Evolutionary conservation across 1,140 invertebrate genomes (phyloP).

Genomic region (Daktulosphaira vitifoliae): DNA sequence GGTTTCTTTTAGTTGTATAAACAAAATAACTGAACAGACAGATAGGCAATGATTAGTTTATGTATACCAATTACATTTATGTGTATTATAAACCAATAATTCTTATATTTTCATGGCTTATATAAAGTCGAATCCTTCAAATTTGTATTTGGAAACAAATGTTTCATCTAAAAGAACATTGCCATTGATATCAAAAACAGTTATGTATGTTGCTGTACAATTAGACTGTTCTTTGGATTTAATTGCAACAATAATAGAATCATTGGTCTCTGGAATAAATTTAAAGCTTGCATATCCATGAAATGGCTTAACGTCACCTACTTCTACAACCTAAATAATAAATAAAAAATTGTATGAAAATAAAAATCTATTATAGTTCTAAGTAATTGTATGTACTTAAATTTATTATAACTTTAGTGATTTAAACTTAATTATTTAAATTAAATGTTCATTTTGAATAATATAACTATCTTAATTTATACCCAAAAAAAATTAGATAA

Average conservation of each 20-base stretch:
- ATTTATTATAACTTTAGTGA: too few species aligned
- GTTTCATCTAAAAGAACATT: constrained; percentile 73
- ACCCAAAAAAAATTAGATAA: too few species aligned
- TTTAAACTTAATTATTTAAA: too few species aligned
- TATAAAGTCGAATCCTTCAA: constrained; percentile 96
- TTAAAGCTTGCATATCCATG: constrained; percentile 97
- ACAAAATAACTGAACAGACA: too few species aligned
- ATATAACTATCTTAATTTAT: too few species aligned
- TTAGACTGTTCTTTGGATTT: constrained; percentile 90
- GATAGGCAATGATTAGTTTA: too few species aligned
- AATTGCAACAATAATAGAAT: constrained; percentile 81
- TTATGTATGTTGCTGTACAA: constrained; percentile 82
- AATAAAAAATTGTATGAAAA: not conserved
- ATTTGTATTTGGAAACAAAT: constrained; percentile 80
- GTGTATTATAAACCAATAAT: too few species aligned
- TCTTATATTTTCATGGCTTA: constrained; percentile 48
- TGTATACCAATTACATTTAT: too few species aligned
- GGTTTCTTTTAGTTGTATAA: too few species aligned
- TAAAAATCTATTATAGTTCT: not conserved
- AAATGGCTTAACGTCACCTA: constrained; percentile 61
- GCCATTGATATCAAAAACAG: constrained; percentile 76
- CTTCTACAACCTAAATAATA: constrained; percentile 48
- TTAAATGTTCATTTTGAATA: too few species aligned
- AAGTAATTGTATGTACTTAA: too few species aligned
- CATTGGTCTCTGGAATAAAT: constrained; percentile 83